Evolutionary conservation across 2,888 invertebrate species (phyloP), one percentile per base, ranked within the genome.

Genomic region (Schizotus pectinicornis): DNA sequence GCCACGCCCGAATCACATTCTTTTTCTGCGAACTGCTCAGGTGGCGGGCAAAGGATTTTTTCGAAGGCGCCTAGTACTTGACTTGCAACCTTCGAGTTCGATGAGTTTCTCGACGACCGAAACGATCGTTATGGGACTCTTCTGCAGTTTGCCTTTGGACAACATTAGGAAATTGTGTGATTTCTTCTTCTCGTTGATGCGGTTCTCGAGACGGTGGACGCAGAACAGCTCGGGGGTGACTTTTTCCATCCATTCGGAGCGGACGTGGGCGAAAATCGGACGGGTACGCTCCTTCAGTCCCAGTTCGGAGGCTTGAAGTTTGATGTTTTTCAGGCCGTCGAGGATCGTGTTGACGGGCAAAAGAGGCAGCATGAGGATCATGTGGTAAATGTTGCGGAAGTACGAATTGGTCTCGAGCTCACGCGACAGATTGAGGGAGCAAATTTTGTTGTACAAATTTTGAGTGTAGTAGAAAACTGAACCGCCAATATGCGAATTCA

Each of bases 151-250:
- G 1, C 73, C 74, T 55, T 76, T 77, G 6, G 73, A 65, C 1
- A 76, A 36, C 64, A 77, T 69, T 32, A 78, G 48, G 34, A 74
- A 74, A 45, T 78, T 77, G 3, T 77, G 62, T 5, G 78, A 62
- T 56, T 78, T 79, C 51, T 77, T 78, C 42, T 76, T 77, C 57
- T 79, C 78, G 57, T 77, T 76, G 9, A 78, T 78, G 1, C 79
- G 64, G 59, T 74, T 79, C 55, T 78, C 77, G n/a, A 77, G 56
- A 30, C 74, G 64, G 54, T 79, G 77, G 0, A 78, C 77, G 55
- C 78, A 77, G 58, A 79, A 79, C 22, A 78, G 59, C 47, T 76
- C 75, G 0, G 77, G 76, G 0, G 77, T 78, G 3, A 79, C 77
- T 53, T 71, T 74, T 3, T 63, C 37, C 3, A 79, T 74, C 79